phyloP scores from a whole-genome alignment of 2,113 vertebrate genomes.

The Oryzias celebensis region DNA sequence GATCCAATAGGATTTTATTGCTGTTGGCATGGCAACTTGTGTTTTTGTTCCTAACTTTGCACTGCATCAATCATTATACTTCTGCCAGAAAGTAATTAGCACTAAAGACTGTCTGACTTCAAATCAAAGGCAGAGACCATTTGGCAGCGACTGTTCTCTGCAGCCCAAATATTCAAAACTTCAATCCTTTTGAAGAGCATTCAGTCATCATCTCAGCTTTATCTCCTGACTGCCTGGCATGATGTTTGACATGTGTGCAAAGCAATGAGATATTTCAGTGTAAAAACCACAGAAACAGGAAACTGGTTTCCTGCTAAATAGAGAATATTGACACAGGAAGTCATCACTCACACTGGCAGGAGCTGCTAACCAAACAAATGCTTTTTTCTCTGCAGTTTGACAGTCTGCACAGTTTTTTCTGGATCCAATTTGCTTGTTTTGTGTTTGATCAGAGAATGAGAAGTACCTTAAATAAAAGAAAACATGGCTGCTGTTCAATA shows the following conservation, averaged over 20 bases:
- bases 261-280: constrained; percentile 19
- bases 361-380: constrained; percentile 5
- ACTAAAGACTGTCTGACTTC: not conserved
- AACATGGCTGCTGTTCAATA: too few species aligned
- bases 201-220: constrained; percentile 22
- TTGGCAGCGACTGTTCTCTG: constrained; percentile 15
- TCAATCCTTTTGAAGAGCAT: constrained; percentile 15
- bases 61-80: not conserved
- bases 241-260: constrained; percentile 18
- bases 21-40: not conserved
- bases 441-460: too few species aligned
- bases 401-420: too few species aligned
- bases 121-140: constrained; percentile 15
- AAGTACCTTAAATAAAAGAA: too few species aligned
- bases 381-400: too few species aligned
- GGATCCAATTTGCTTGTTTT: too few species aligned
- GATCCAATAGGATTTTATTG: constrained; percentile 2
- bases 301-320: constrained; percentile 38
- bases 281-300: constrained; percentile 31
- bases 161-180: constrained; percentile 7
- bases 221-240: constrained; percentile 21
- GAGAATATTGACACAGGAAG: constrained; percentile 36
- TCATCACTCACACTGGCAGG: constrained; percentile 20
- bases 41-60: constrained; percentile 14
- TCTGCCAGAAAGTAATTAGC: constrained; percentile 6